Percentiles rank a stretch among this genome's conserved stretches.
Evolutionary conservation across 1,140 invertebrate species (phyloP).

Genomic region (Metaphire vulgaris): DNA sequence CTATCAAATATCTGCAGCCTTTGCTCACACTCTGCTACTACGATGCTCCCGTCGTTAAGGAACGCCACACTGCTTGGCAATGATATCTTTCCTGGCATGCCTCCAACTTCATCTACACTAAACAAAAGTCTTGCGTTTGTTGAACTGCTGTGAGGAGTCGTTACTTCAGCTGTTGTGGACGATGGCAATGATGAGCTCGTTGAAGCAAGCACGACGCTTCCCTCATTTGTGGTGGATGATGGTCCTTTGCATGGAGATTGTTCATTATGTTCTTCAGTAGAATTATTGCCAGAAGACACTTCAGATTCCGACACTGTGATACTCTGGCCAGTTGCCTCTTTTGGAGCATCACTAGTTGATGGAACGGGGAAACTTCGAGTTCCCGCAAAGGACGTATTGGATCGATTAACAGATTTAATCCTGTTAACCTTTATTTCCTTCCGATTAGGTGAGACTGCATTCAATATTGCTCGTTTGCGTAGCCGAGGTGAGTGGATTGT

Average conservation of each 20-base stretch:
- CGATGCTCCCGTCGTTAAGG: slow-evolving; percentile 15
- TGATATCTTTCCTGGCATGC: slow-evolving; percentile 25
- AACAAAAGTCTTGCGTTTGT: slow-evolving; percentile 8
- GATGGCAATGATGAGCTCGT: too few relatives aligned
- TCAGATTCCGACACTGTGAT: neutral
- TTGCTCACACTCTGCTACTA: slow-evolving; percentile 26
- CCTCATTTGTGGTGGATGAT: neutral
- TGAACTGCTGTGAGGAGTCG: too few relatives aligned
- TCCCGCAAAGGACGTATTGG: neutral
- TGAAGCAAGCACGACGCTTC: neutral
- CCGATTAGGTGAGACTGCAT: slow-evolving; percentile 22
- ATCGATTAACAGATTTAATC: neutral
- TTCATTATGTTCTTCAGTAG: neutral
- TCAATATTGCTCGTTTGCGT: slow-evolving; percentile 18
- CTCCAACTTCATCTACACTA: slow-evolving; percentile 28
- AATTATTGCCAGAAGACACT: neutral
- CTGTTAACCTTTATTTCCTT: slow-evolving; percentile 18
- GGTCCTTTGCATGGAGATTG: neutral
- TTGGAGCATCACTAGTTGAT: neutral
- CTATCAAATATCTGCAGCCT: slow-evolving; percentile 28
- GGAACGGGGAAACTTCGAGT: too few relatives aligned
- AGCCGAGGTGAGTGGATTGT: neutral
- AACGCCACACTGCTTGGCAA: slow-evolving; percentile 23
- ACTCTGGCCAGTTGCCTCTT: neutral
- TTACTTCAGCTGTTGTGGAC: too few relatives aligned